Base-by-base conservation (phyloP, 2,797 vertebrate genomes). In the Octomys mimax region DNA sequence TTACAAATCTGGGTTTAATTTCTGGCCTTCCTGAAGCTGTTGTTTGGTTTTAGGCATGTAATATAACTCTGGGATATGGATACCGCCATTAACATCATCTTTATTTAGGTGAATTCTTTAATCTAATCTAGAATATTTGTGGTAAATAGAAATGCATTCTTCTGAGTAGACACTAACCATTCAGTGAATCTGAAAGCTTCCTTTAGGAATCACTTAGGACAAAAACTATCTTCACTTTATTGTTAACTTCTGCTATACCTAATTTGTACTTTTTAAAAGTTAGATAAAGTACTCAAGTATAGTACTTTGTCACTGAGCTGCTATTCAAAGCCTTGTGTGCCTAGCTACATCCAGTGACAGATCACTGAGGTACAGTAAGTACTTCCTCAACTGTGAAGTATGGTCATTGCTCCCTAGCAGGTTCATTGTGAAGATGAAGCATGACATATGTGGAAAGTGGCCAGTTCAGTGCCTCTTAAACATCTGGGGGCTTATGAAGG, bases 261-360 rank as follows among this genome's bases (percentile, higher is more conserved):
- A 39, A 78, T 91, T 77, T 94, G 57, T 71, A 46, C 85, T 88
- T 96, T 93, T 85, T 93, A 61, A 75, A 94, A 79, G 26, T 91
- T 89, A 64, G 73, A 79, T 26, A 28, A 62, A 62, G 92, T 77
- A 42, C 24, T 82, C 73, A 71, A 94, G 42, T 31, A 66, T 54
- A 77, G 18, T 61, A 77, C 89, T 52, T 80, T 42, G 57, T 64
- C 5, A 66, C 83, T 91, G 31, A 91, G 26, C n/a, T 73, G 68
- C 6, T 94, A 24, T 80, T 90, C 54, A 91, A 68, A 95, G 28
- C 21, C n/a, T 14, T 87, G 16, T 61, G 16, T 79, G 14, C 82
- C 82, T 64, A 33, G 66, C 90, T 90, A 59, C 6, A 61, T 86
- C 39, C 33, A 87, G 54, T 14, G 54, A 9, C 52, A 93, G 81